phyloP scores from a whole-genome alignment of 1,140 invertebrate species.

The Drosophila willistoni region DNA sequence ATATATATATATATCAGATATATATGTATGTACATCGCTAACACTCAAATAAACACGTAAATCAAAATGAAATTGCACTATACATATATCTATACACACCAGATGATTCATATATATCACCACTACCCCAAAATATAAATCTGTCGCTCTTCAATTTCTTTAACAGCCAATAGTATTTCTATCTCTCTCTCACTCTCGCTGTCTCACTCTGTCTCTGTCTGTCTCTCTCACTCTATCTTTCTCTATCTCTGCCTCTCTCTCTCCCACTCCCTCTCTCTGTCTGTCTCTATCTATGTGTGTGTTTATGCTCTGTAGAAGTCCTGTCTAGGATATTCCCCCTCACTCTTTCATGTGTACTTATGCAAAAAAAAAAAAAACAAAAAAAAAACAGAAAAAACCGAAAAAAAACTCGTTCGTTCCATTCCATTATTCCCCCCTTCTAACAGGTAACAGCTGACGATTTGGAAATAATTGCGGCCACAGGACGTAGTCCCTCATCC shows the following conservation, averaged over 20 bases:
- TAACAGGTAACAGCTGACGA: conserved; percentile 82
- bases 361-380: conserved; percentile 34
- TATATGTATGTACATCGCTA: conserved; percentile 13
- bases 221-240: conserved; percentile 9
- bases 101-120: conserved; percentile 10
- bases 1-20: conserved; percentile 11
- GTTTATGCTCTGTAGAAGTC: conserved; percentile 29
- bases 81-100: not conserved
- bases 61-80: conserved; percentile 2
- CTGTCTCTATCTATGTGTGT: conserved; percentile 39
- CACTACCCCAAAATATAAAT: conserved; percentile 37
- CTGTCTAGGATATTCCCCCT: too few species aligned
- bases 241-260: conserved; percentile 13
- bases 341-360: conserved; percentile 60
- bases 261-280: conserved; percentile 20
- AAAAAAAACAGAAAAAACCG: conserved; percentile 15
- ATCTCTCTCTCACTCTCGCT: conserved; percentile 29
- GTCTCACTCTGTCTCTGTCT: not conserved
- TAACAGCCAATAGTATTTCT: not conserved
- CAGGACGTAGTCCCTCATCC: conserved; percentile 81
- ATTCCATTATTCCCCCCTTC: conserved; percentile 44
- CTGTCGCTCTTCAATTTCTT: conserved; percentile 26
- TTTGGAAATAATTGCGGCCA: conserved; percentile 81
- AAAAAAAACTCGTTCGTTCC: conserved; percentile 50
- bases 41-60: not conserved